Conservation (phyloP, 2,888 invertebrate species). For the Helobdella robusta region DNA sequence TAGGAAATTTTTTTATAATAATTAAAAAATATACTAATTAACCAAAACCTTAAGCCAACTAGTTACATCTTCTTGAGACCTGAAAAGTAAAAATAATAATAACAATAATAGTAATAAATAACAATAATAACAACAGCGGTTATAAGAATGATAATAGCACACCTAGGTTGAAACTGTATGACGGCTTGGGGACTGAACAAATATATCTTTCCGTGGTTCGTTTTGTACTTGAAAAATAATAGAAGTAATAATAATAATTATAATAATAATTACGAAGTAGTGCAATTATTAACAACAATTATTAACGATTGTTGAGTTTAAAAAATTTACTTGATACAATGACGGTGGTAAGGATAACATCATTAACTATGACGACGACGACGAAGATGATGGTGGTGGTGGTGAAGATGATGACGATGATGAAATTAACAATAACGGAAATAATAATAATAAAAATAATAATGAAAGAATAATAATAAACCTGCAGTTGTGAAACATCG, state of each 20-base stretch:
- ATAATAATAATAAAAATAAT: constrained; percentile 7
- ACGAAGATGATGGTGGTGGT: too few relatives aligned
- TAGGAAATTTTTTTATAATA: too few relatives aligned
- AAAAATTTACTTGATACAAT: too few relatives aligned
- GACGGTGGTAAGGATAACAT: too few relatives aligned
- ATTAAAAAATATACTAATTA: too few relatives aligned
- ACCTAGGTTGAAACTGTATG: constrained; percentile 1
- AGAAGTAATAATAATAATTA: neutral
- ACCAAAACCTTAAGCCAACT: neutral
- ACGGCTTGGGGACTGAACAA: constrained; percentile 11
- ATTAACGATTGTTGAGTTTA: too few relatives aligned
- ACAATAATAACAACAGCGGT: neutral
- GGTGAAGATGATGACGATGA: neutral
- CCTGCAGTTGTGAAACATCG: constrained; percentile 5
- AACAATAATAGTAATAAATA: neutral
- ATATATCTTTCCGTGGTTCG: neutral
- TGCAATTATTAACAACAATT: too few relatives aligned
- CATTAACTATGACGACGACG: too few relatives aligned
- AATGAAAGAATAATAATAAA: constrained; percentile 3
- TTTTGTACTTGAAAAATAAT: neutral
- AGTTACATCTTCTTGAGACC: neutral
- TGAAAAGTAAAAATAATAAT: neutral
- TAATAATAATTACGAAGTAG: too few relatives aligned
- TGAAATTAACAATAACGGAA: neutral
- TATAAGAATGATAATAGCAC: neutral